Evolutionary conservation across 2,797 vertebrate species (phyloP), one percentile per base, ranked within the genome.

Genomic region (Monodelphis domestica): DNA sequence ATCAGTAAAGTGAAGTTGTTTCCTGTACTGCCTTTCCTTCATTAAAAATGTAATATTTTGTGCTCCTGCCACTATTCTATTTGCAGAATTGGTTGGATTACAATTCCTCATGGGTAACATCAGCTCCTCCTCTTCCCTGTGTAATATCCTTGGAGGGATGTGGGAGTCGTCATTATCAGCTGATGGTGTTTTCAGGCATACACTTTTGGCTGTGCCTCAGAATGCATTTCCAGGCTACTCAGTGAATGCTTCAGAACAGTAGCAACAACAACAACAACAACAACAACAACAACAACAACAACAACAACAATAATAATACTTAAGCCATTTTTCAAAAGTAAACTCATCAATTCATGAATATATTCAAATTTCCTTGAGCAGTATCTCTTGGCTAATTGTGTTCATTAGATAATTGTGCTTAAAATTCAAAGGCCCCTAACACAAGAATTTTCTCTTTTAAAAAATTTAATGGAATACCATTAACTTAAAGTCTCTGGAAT

Each of bases 41-140:
- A 89, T 96, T 95, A 95, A 96, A 95, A 90, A 92, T 96, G 95
- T 70, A 90, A 91, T 92, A 52, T 54, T 52, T 55, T 78, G 53
- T 92, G 88, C 93, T 89, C 78, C 93, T 93, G 94, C 54, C 45
- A 51, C 51, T 53, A 84, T 53, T 78, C 91, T 70, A 26, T 87
- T 54, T 92, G 92, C 53, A 0, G 4, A 10, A 33, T 84, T 89
- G 88, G 88, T 33, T 84, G 78, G 45, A 24, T 52, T 52, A 2
- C 12, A 70, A 11, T 78, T 2, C 7, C 45, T 56, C 51, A 1
- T 14, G 17, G 38, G 17, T 38, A 5, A 24, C 57, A n/a, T 54
- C n/a, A 2, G 4, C 50, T 24, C 53, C 21, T 57, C 21, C 10
- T n/a, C 55, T 3, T 45, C 29, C 2, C 63, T 88, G 4, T 1